Base-by-base conservation (phyloP, 2,113 vertebrate genomes). In the Malurus elegans region DNA sequence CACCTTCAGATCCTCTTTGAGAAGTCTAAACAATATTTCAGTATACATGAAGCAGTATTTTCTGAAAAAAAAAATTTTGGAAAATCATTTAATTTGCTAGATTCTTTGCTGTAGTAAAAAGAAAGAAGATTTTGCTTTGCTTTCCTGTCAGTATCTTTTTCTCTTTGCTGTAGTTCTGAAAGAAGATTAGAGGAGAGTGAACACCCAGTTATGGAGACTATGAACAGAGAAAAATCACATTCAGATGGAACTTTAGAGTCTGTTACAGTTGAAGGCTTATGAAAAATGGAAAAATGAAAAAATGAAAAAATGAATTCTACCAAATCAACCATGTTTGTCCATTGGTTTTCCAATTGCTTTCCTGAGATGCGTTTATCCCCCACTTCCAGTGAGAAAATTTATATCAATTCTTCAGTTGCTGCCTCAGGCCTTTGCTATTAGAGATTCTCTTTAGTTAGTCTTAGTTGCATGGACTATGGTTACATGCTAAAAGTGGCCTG, bases 271-370 rank as follows among this genome's bases (percentile, higher is more conserved):
- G 54, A 84, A 74, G 23, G 4, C 18, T 83, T 81, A 8, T 36
- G 36, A 79, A 84, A 85, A 48, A 12, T 26, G 3, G 48, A 45
- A 67, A 61, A 64, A 38, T 38, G 38, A 38, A 38, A 1, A n/a
- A 45, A 25, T 3, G 5, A 48, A 48, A 73, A 62, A n/a, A n/a
- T n/a, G 0, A n/a, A 50, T 38, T 15, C 3, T 6, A 50, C 5
- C 4, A 62, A 86, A 67, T 6, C 6, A 47, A 45, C 1, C 3
- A 44, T 29, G 10, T 25, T 87, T 87, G 42, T 45, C 50, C 18
- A 45, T 18, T 42, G 8, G 4, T 51, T 88, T 57, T 70, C 50
- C 11, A 26, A 9, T 15, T 86, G 4, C 18, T 16, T 53, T 56
- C 16, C n/a, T 42, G n/a, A 40, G 11, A 34, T 19, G 4, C 15